phyloP scores from a whole-genome alignment of 2,113 vertebrate species.

The Pongo abelii region DNA sequence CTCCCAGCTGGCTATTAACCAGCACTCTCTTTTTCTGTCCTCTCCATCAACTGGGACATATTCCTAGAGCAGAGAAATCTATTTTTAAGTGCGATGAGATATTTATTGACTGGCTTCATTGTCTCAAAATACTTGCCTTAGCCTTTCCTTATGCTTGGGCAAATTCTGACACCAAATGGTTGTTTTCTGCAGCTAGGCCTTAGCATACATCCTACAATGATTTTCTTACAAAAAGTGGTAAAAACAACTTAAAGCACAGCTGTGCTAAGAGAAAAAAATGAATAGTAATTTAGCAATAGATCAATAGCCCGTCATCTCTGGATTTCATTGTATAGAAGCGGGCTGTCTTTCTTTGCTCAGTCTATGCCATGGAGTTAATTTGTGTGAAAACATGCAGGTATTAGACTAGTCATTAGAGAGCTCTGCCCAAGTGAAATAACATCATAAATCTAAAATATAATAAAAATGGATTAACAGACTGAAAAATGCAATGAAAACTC shows the following conservation, averaged over 20 bases:
- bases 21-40: not conserved
- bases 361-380: not conserved
- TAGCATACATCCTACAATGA: not conserved
- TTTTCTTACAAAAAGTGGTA: not conserved
- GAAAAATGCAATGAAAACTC: not conserved
- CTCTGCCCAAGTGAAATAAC: slow-evolving; percentile 28
- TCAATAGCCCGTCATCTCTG: not conserved
- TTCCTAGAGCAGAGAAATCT: not conserved
- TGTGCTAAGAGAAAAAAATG: not conserved
- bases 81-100: not conserved
- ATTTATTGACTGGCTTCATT: not conserved
- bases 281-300: not conserved
- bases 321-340: not conserved
- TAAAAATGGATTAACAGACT: slow-evolving; percentile 37
- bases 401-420: not conserved
- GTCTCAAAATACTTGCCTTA: slow-evolving; percentile 26
- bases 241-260: not conserved
- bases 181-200: not conserved
- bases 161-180: not conserved
- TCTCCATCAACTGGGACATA: not conserved
- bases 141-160: not conserved
- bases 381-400: not conserved
- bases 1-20: not conserved
- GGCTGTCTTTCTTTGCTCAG: not conserved
- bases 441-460: slow-evolving; percentile 30